Percentiles rank a stretch among this genome's conserved stretches.
Conservation (phyloP, 2,113 vertebrate species). For the Gymnobelideus leadbeateri region DNA sequence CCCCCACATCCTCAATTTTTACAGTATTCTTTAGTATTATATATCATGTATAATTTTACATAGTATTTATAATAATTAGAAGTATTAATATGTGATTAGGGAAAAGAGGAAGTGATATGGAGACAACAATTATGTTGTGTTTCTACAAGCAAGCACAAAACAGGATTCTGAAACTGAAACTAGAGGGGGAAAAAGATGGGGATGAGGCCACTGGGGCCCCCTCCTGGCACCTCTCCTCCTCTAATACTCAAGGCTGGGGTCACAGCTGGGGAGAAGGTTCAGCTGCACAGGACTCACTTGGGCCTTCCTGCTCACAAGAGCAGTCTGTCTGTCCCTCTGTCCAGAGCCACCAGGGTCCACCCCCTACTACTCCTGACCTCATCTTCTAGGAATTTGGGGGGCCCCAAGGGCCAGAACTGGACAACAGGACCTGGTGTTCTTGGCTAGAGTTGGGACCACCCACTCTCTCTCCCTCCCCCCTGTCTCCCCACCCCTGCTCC, state of each 20-base stretch:
- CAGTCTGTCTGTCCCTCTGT: neutral
- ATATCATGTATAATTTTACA: neutral
- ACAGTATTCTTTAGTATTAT: neutral
- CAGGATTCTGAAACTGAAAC: constrained; percentile 45
- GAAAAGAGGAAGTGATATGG: neutral
- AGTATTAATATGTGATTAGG: neutral
- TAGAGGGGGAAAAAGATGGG: neutral
- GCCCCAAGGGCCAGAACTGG: neutral
- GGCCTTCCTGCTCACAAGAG: constrained; percentile 4
- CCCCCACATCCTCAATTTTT: neutral
- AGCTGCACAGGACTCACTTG: neutral
- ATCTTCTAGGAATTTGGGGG: constrained; percentile 31
- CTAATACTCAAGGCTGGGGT: neutral
- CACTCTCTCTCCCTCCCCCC: neutral
- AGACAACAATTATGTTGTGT: neutral
- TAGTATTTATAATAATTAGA: neutral
- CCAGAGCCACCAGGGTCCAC: neutral
- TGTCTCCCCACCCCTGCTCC: neutral
- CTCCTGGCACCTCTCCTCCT: neutral
- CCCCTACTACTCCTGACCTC: neutral
- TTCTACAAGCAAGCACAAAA: constrained; percentile 51
- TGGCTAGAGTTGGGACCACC: constrained; percentile 9
- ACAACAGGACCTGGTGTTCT: constrained; percentile 11
- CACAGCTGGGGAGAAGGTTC: neutral
- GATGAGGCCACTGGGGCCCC: constrained; percentile 1